Evolutionary conservation across 1,140 invertebrate genomes (phyloP).

Genomic region (Frieseomelitta varia): DNA sequence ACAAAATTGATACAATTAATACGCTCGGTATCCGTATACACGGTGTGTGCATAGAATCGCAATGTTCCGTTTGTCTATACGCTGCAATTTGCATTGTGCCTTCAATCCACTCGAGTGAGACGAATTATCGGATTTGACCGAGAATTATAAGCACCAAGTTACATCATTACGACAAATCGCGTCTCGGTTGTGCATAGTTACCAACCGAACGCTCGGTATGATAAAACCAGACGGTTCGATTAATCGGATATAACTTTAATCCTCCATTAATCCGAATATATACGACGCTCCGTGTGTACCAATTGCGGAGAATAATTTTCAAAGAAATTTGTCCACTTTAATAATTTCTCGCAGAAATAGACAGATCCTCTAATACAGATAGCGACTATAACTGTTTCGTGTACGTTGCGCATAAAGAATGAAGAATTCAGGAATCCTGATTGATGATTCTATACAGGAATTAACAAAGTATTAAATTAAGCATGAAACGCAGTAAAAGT

Average conservation of each 20-base stretch:
- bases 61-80: constrained; percentile 4
- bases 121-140: constrained; percentile 13
- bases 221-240: not conserved
- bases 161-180: not conserved
- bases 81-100: not conserved
- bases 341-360: not conserved
- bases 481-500: too few relatives aligned
- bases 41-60: constrained; percentile 4
- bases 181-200: not conserved
- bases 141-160: not conserved
- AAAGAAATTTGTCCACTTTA: not conserved
- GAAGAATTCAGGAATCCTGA: too few relatives aligned
- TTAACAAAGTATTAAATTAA: too few relatives aligned
- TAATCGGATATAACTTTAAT: not conserved
- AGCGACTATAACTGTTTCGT: too few relatives aligned
- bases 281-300: not conserved
- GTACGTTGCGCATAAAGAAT: too few relatives aligned
- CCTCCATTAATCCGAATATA: not conserved
- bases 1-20: constrained; percentile 33
- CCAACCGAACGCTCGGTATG: not conserved
- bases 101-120: not conserved
- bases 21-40: not conserved
- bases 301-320: not conserved
- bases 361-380: too few relatives aligned
- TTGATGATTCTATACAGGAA: too few relatives aligned